Evolutionary conservation across 1,140 invertebrate species (phyloP), one percentile per base, ranked within the genome.

Genomic region (Papilio helenus): DNA sequence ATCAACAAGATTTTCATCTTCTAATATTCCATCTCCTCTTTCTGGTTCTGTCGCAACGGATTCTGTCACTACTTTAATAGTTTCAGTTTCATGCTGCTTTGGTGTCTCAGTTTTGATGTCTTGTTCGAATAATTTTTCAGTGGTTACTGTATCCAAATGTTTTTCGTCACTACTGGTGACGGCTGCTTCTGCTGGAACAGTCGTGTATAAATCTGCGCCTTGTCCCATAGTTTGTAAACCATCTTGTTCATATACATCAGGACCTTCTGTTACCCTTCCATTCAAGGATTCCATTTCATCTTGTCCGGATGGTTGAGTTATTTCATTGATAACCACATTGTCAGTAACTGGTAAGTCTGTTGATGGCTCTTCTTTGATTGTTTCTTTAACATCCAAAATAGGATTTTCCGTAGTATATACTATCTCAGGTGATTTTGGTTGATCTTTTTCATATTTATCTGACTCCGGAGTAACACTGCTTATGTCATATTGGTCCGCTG

Each of bases 271-370:
- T 42, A n/a, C 76, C 23, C 58, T 61, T 65, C 76, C 76, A 65
- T 77, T 77, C n/a, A 77, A 58, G 20, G 76, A 77, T 77, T 77
- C 55, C 34, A 65, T 44, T 65, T 16, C 5, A 44, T 77, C 76
- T 20, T n/a, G 49, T 29, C 61, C 9, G 14, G 34, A 65, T 77
- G 76, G 61, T 26, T 44, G 16, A 77, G 18, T 42, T 39, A 77
- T 77, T 42, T 77, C 55, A 16, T 39, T 39, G 9, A 14, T 23
- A 44, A 65, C 14, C 7, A 18, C 58, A 42, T 39, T 61, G 8
- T 77, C 55, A 29, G 44, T 77, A 42, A 42, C 55, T 77, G 76
- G 55, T 42, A 16, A 16, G 39, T 77, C 34, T 3, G 76, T 65
- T 34, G n/a, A 39, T 34, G 74, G n/a, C 61, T 76, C 74, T 34